phyloP scores from a whole-genome alignment of 2,888 invertebrate genomes.

The Halictus ligatus region DNA sequence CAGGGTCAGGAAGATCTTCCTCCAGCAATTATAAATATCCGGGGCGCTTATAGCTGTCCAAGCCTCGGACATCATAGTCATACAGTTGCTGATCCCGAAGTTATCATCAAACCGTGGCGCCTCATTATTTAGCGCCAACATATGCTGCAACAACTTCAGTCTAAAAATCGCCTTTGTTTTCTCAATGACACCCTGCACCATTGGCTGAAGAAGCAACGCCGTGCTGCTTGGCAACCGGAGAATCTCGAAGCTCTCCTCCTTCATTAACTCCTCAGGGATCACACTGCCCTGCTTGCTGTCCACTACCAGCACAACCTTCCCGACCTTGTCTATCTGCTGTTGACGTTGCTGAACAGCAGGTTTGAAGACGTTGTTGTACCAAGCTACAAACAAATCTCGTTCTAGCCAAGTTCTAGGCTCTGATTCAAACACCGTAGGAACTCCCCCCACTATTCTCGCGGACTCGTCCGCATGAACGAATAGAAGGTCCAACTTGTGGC shows the following conservation, averaged over 20 bases:
- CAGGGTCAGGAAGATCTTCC: background rate
- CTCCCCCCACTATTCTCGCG: background rate
- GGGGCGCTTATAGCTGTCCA: background rate
- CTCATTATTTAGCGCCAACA: background rate
- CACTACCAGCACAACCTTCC: background rate
- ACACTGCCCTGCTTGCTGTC: background rate
- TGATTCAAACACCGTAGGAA: background rate
- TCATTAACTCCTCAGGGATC: background rate
- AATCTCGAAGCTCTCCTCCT: background rate
- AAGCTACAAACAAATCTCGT: background rate
- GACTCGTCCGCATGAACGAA: background rate
- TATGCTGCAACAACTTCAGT: background rate
- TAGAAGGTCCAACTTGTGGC: background rate
- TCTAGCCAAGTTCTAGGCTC: background rate
- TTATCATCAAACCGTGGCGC: background rate
- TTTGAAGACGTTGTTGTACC: constrained; percentile 1
- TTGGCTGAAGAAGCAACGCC: background rate
- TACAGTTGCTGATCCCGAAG: background rate
- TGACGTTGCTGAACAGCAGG: background rate
- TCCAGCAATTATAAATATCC: background rate
- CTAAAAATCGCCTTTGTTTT: background rate
- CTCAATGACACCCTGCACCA: background rate
- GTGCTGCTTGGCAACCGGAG: background rate
- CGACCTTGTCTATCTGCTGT: background rate
- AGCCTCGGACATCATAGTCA: background rate